Evolutionary conservation across 2,113 vertebrate genomes (phyloP), one percentile per base, ranked within the genome.

Genomic region (Pogona vitticeps): DNA sequence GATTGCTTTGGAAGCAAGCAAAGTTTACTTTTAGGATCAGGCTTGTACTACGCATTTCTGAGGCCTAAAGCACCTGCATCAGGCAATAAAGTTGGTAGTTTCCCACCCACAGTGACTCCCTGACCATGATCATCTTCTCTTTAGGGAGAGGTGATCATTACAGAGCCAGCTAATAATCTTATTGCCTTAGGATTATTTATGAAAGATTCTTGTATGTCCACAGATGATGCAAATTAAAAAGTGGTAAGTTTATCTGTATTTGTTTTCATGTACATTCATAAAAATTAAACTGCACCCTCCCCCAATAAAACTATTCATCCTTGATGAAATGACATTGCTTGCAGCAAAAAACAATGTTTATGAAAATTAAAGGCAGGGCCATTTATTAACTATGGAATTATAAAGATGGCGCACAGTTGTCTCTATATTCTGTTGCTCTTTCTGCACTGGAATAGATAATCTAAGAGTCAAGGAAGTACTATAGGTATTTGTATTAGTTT

Each of bases 401-500:
- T 61, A 76, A 84, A 77, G n/a, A 76, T 90, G 31, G 31, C 68
- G 4, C 28, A 76, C 33, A 83, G 76, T 63, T 78, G 21, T 75
- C 63, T 58, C 31, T 82, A 86, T 33, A 76, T 85, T 59, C 3
- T 12, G 3, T 77, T 70, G 70, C 13, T 78, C 33, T 88, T 89
- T 15, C 73, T 91, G 33, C 36, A 71, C 42, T 81, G 52, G 21
- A 84, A 31, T 17, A 12, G 81, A 82, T 73, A 87, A 33, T 86
- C 85, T 73, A 86, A 82, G 82, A 46, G 1, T 33, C 88, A 88
- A 88, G 86, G 59, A 71, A 58, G 33, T 3, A 18, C 82, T 42
- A 86, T 78, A 56, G 91, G 42, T 59, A 28, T 86, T 77, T 80
- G 52, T 59, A 86, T 61, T 52, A 61, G 23, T 68, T 91, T 87